phyloP scores from a whole-genome alignment of 2,888 invertebrate species.

The Clusia tigrina region DNA sequence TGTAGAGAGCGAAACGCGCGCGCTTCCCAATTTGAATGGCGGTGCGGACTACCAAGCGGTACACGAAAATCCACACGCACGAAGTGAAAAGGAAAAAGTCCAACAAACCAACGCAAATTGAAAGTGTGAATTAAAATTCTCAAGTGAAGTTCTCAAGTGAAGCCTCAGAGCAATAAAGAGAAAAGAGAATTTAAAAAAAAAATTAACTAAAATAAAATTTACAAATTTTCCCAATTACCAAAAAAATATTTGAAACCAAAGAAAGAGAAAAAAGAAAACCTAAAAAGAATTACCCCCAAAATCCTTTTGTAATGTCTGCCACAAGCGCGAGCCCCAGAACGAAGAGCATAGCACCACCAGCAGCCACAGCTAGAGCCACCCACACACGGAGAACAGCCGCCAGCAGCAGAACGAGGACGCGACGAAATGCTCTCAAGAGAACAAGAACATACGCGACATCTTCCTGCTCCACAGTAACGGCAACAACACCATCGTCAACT shows the following conservation, averaged over 20 bases:
- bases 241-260: neutral
- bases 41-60: constrained; percentile 21
- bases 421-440: constrained; percentile 38
- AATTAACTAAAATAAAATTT: neutral
- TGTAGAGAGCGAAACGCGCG: constrained; percentile 46
- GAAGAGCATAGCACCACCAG: constrained; percentile 25
- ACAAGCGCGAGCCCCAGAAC: neutral
- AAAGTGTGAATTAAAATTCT: neutral
- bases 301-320: constrained; percentile 3
- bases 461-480: neutral
- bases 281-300: neutral
- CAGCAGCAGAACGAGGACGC: constrained; percentile 33
- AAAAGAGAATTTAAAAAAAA: no score
- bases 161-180: neutral
- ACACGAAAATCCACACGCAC: neutral
- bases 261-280: neutral
- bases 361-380: neutral
- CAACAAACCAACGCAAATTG: neutral
- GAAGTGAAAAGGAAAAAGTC: constrained; percentile 4
- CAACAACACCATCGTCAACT: constrained; percentile 19
- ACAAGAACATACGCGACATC: constrained; percentile 36
- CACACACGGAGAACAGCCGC: no score
- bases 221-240: neutral
- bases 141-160: neutral
- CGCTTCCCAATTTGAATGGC: constrained; percentile 54